Evolutionary conservation across 2,113 vertebrate genomes (phyloP), one percentile per base, ranked within the genome.

Genomic region (Syngnathus scovelli): DNA sequence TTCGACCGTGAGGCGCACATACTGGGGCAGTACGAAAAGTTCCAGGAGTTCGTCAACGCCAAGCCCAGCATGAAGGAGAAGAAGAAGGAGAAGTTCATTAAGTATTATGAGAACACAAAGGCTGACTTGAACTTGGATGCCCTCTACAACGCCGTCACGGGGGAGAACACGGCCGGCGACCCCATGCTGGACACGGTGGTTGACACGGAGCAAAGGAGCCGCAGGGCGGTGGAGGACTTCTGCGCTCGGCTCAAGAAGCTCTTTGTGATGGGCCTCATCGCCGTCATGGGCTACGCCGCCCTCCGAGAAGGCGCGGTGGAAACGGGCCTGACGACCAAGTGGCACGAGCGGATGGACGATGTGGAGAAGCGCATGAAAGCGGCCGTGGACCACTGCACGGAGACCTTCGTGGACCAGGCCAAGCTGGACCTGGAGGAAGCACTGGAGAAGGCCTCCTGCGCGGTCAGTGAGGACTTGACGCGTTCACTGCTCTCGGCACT

Each of bases 21-120:
- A 61, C 69, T 92, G 74, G 92, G 91, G 60, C 92, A 93, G 85
- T 93, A 92, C 0, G 91, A 92, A 38, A 93, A 91, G 85, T 93
- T 92, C 79, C 90, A 91, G 77, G 88, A 89, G 33, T 92, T 93
- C 65, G 75, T 92, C 70, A 91, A 84, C 0, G 87, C 90, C 64
- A 90, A 90, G 64, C 85, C 91, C 1, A 86, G 90, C 63, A 90
- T 74, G 78, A 90, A 85, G 69, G 87, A 89, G 69, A 92, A 90
- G 77, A 92, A 92, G 80, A 90, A 81, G 85, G 85, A 90, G 56
- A 91, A 91, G 76, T 93, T 93, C 72, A 65, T 92, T 13, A 90
- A 67, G 70, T 90, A 92, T 2, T 93, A 80, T 12, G 89, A 92
- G 69, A 89, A 89, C 84, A 92, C 90, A 0, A 84, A 87, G 0